A percentile compares a stretch with the other conserved stretches of the same genome.
phyloP scores from a whole-genome alignment of 2,113 vertebrate genomes.

The Oreotrochilus melanogaster region DNA sequence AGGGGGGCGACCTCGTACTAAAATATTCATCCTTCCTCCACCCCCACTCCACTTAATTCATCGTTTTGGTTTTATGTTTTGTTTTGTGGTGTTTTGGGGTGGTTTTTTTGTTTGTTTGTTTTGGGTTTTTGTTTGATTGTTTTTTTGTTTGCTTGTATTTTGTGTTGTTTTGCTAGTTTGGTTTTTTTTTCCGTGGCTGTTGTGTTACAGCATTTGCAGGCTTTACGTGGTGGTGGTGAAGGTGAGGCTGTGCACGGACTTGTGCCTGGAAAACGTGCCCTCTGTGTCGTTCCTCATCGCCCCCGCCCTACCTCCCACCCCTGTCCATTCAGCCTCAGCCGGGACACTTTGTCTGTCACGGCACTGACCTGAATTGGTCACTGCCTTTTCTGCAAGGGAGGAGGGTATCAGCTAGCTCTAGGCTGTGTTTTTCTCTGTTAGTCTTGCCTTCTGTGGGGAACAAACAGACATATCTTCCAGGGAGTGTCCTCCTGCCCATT shows the following conservation, averaged over 20 bases:
- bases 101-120: too few relatives aligned
- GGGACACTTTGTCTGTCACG: accelerated
- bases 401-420: too few relatives aligned
- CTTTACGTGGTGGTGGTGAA: background rate
- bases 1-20: background rate
- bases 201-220: background rate
- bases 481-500: background rate
- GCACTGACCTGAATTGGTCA: background rate
- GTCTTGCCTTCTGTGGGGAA: background rate
- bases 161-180: too few relatives aligned
- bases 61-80: too few relatives aligned
- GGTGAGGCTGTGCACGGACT: background rate
- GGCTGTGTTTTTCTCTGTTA: background rate
- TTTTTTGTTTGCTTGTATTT: too few relatives aligned
- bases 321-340: accelerated
- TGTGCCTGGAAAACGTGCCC: background rate
- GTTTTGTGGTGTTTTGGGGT: too few relatives aligned
- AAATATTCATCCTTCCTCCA: background rate
- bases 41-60: too few relatives aligned
- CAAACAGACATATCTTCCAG: background rate
- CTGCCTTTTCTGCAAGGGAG: background rate
- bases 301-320: accelerated
- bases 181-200: background rate
- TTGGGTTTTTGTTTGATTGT: too few relatives aligned
- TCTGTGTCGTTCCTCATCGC: too few relatives aligned